Base-by-base conservation (phyloP, 2,113 vertebrate species). In the Lophura nycthemera region DNA sequence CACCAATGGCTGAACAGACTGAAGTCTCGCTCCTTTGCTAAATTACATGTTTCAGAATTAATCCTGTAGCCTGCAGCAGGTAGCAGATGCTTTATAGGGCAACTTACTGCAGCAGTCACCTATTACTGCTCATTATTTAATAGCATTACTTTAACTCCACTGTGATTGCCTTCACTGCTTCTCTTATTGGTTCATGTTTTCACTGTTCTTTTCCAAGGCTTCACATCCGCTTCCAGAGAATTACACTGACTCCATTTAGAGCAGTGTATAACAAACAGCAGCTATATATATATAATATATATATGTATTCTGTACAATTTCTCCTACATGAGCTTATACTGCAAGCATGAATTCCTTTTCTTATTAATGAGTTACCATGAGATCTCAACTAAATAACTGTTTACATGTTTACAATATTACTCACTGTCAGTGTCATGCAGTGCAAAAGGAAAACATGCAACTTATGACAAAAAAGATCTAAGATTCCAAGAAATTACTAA, bases 61-160 rank as follows among this genome's bases (percentile, higher is more conserved):
- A 90, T 79, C 57, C 83, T 93, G 60, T 73, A 86, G 81, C 70
- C 82, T 95, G 88, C 66, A 88, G 90, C 92, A 95, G 79, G 86
- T 94, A 95, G 79, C 83, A 90, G 66, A 89, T 89, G 72, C 80
- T 88, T 90, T 83, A 88, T 36, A 91, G 67, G 63, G 50, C 32
- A 34, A 77, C 69, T 83, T 74, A 77, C 54, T 95, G 63, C 81
- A 90, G 87, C 61, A 85, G 64, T 96, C 90, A 88, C 81, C 87
- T 86, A 48, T 89, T 71, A 74, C 71, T 95, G 71, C 83, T 96
- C 85, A 81, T 95, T 97, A 96, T 92, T 97, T 97, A 95, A 95
- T 93, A 89, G 76, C 75, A 81, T 38, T 65, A 48, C 63, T 86
- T 85, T 85, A 86, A 92, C 48, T 75, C 52, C 72, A 6, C 75